Evolutionary conservation across 2,113 vertebrate species (phyloP), one percentile per base, ranked within the genome.

Genomic region (Mormyrus lacerda): DNA sequence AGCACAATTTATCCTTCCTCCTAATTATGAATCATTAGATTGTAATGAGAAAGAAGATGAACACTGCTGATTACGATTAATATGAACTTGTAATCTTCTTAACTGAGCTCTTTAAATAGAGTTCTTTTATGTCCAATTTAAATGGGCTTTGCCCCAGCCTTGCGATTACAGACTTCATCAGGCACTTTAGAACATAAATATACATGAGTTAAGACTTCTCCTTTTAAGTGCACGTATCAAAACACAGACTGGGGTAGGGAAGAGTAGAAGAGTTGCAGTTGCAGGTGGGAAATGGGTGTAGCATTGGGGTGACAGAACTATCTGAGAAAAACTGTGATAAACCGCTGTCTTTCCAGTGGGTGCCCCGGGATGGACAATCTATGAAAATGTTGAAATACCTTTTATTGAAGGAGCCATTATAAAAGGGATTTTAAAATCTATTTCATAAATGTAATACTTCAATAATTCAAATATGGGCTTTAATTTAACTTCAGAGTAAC

Each of bases 31-130:
- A 84, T 76, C 35, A 55, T 89, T 53, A 89, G 79, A 89, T 84
- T 51, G 19, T 89, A 89, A 89, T 89, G 79, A 51, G 69, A 53
- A 31, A 84, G 44, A 42, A 9, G 48, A 35, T 24, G 31, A 89
- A 89, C 48, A 82, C 44, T 84, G 88, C n/a, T 89, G 88, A 84
- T 89, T 89, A 85, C n/a, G 50, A 84, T 84, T 89, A 83, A 83
- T 10, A 58, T 55, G 73, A 55, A 53, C 51, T 79, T 44, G 45
- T 31, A 58, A 89, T 35, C 35, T 55, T 48, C 50, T 51, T 89
- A 83, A 83, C 73, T 55, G 48, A 50, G 47, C 88, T n/a, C 24
- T 27, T 53, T 84, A 55, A 89, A 79, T 45, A 42, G 15, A 21
- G 45, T 48, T 73, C 73, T 83, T 82, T 51, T 89, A 45, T 73